Conservation (phyloP, 1,140 invertebrate genomes). For the Bombus confusus region DNA sequence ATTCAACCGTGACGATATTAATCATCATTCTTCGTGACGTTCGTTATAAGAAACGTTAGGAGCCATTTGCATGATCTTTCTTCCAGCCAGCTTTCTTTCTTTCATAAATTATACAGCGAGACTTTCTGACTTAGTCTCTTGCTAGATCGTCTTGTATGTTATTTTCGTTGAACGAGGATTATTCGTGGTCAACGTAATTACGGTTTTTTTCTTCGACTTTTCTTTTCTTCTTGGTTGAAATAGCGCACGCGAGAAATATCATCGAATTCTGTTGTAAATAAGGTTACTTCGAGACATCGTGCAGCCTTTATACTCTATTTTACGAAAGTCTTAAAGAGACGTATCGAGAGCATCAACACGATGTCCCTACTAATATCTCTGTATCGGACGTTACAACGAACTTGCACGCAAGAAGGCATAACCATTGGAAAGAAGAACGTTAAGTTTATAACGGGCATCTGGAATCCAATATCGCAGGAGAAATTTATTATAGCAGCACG, state of each 20-base stretch:
- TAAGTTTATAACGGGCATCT: not conserved
- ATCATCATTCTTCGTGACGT: not conserved
- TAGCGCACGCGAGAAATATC: not conserved
- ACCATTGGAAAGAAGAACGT: not conserved
- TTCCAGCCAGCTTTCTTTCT: too few relatives aligned
- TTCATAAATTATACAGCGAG: not conserved
- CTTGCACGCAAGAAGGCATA: not conserved
- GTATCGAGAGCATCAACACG: too few relatives aligned
- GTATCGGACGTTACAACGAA: not conserved
- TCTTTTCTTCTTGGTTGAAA: not conserved
- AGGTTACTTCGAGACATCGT: not conserved
- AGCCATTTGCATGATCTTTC: not conserved
- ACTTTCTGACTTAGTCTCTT: too few relatives aligned
- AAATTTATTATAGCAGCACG: not conserved
- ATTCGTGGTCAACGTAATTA: too few relatives aligned
- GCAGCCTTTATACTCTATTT: not conserved
- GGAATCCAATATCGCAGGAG: too few relatives aligned
- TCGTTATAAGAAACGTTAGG: not conserved
- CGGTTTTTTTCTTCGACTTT: not conserved
- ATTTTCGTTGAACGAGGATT: too few relatives aligned
- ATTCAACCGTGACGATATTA: constrained; percentile 1
- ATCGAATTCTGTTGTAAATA: not conserved
- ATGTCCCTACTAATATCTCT: not conserved
- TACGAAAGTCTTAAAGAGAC: not conserved
- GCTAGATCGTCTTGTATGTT: too few relatives aligned